Base-by-base conservation (phyloP, 2,888 invertebrate genomes). In the Meteorus colon region DNA sequence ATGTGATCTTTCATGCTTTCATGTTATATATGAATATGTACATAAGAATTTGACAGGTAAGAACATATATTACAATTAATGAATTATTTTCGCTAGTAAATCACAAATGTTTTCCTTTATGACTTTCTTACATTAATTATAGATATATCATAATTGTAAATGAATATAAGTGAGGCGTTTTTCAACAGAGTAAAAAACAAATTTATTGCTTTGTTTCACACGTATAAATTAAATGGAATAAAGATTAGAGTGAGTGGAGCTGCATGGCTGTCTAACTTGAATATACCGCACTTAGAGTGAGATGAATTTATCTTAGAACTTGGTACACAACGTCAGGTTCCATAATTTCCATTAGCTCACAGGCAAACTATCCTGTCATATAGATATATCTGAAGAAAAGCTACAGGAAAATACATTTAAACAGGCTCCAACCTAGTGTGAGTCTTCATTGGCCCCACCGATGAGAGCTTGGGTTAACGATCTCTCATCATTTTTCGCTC, bases 401-500 rank as follows among this genome's bases (percentile, higher is more conserved):
- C 24, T 4, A 31, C 16, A 27, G 31, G 19, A 70, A 70, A 70
- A 70, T 51, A 70, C 31, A 70, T 69, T 34, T 31, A n/a, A 34
- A 31, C 34, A 8, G 14, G 34, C 34, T 34, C 34, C 19, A 34
- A 34, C 31, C n/a, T 2, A 24, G 45, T 51, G 55, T 8, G 34
- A 72, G 45, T 68, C 62, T 62, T 74, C 68, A 63, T 62, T 68
- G 69, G 68, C 16, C 59, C n/a, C 60, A 34, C 51, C 51, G 74
- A 62, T 74, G 68, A 66, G 65, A 63, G 55, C 68, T 71, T 74
- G 66, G 73, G 78, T 81, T 80, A 80, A 81, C 81, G 79, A 81
- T 79, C 77, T 73, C 74, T 73, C 75, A 72, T 80, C 77, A 74
- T 79, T 81, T 79, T 79, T 73, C 77, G 69, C 74, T 80, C 74